phyloP scores from a whole-genome alignment of 2,888 invertebrate genomes.

The Dynastes tityus region DNA sequence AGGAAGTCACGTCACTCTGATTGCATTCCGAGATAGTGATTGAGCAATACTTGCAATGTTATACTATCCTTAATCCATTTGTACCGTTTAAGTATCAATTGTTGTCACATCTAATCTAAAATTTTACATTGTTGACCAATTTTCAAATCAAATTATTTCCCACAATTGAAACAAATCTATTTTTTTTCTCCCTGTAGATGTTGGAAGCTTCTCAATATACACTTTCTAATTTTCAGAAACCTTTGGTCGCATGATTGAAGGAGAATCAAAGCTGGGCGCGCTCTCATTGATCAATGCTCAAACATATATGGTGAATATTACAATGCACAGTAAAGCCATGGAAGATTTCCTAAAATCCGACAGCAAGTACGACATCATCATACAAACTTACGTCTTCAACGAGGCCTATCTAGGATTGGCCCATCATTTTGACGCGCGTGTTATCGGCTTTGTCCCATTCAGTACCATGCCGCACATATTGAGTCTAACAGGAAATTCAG shows the following conservation, averaged over 20 bases:
- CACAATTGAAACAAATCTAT: no score
- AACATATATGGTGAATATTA: conserved; percentile 3
- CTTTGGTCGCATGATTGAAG: background rate
- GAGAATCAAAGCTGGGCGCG: conserved; percentile 19
- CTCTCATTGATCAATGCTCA: conserved; percentile 4
- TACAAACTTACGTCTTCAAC: conserved; percentile 30
- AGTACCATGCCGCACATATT: conserved; percentile 60
- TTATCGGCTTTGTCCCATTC: conserved; percentile 62
- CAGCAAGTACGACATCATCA: conserved; percentile 44
- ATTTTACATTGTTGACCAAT: no score
- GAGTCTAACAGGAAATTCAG: conserved; percentile 62
- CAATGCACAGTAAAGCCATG: conserved; percentile 18
- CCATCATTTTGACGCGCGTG: conserved; percentile 64
- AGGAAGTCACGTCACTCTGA: no score
- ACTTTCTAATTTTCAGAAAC: conserved; percentile 26
- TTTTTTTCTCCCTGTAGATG: no score
- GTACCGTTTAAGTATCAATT: no score
- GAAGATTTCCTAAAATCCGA: conserved; percentile 38
- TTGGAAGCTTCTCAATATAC: no score
- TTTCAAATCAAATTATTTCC: no score
- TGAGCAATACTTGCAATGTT: no score
- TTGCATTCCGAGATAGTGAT: no score
- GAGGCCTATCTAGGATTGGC: conserved; percentile 49
- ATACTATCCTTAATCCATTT: no score
- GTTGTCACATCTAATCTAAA: no score